phyloP scores from a whole-genome alignment of 2,888 invertebrate species.

The Philereme transversata region DNA sequence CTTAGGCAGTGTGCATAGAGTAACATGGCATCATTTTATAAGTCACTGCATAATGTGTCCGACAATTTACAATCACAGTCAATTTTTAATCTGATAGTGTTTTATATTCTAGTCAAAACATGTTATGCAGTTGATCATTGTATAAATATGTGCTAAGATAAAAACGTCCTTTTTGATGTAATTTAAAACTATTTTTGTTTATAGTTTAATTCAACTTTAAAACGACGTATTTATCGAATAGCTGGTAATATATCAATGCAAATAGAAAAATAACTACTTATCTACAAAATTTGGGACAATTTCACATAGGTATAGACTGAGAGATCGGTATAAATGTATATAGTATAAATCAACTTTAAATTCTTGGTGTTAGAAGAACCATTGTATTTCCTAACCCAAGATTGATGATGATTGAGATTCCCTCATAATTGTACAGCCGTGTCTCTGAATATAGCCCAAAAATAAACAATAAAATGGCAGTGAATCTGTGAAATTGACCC shows the following conservation, averaged over 20 bases:
- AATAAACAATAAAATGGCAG: conserved; percentile 15
- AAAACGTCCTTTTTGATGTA: too few species aligned
- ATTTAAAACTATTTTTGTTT: too few species aligned
- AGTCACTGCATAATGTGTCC: not conserved
- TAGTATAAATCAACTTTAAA: too few species aligned
- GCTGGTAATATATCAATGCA: conserved; percentile 6
- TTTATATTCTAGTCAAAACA: too few species aligned
- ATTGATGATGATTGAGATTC: too few species aligned
- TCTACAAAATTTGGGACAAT: conserved; percentile 30
- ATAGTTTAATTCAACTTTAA: not conserved
- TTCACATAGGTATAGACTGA: conserved; percentile 9
- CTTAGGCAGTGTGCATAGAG: not conserved
- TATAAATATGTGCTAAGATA: too few species aligned
- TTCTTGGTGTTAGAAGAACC: too few species aligned
- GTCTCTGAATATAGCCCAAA: not conserved
- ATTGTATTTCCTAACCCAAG: too few species aligned
- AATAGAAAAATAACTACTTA: conserved; percentile 16
- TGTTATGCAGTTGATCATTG: too few species aligned
- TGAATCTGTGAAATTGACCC: conserved; percentile 33
- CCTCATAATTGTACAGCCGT: not conserved
- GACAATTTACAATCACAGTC: not conserved
- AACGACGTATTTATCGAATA: conserved; percentile 2
- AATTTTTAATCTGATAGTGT: not conserved
- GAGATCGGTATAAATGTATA: not conserved
- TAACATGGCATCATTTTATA: not conserved